Conservation (phyloP, 2,888 invertebrate species). For the Coelogynopora nodosa region DNA sequence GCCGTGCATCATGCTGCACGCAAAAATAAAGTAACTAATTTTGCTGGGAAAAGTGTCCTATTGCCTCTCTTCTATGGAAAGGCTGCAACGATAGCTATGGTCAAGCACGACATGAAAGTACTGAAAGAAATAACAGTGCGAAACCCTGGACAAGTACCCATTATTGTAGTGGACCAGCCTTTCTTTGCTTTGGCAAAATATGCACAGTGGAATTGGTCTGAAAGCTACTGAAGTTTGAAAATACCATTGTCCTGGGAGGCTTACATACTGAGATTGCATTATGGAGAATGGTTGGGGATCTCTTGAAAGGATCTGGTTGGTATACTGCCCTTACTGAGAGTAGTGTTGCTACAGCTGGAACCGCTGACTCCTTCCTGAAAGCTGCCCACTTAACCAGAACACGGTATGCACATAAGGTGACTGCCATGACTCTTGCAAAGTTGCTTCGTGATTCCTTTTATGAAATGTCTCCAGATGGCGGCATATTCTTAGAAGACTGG, state of each 20-base stretch:
- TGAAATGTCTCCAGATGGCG: neutral
- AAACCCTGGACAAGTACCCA: slow-evolving; percentile 9
- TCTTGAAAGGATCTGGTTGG: neutral
- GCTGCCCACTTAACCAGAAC: neutral
- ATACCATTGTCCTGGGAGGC: neutral
- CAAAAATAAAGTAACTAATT: neutral
- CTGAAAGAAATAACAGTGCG: slow-evolving; percentile 14
- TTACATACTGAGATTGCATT: neutral
- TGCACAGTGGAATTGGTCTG: slow-evolving; percentile 23
- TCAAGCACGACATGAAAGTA: slow-evolving; percentile 41
- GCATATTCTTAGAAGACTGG: slow-evolving; percentile 3
- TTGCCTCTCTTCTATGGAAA: slow-evolving; percentile 45
- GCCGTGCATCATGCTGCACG: slow-evolving; percentile 36
- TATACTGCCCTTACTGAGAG: neutral
- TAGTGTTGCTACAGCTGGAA: neutral
- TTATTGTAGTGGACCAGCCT: neutral
- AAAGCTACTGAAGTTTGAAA: neutral
- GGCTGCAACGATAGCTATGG: slow-evolving; percentile 43
- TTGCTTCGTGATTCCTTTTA: neutral
- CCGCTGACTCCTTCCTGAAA: neutral
- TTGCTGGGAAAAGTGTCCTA: slow-evolving; percentile 19
- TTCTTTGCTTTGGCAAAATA: slow-evolving; percentile 4
- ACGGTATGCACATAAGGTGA: neutral
- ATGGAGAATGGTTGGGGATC: neutral
- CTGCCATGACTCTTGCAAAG: neutral